These are phyloP conservation scores for Polia nebulosa DNA, from an alignment of 2,888 invertebrate species.

Conservation along the genomic window DNA sequence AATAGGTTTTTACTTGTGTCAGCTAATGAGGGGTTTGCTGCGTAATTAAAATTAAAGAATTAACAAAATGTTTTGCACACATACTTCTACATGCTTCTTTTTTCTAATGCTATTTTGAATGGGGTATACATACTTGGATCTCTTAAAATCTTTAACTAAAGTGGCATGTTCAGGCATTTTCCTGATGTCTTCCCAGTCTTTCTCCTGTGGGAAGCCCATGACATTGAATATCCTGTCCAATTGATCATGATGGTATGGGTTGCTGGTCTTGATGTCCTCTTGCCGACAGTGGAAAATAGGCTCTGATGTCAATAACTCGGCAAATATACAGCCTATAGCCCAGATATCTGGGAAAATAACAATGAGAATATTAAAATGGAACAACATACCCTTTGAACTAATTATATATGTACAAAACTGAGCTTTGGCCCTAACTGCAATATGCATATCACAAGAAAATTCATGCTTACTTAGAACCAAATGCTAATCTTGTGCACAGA, in stretches of 20 bases:
- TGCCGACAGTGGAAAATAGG: conserved; percentile 99
- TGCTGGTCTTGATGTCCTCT: conserved; percentile 99
- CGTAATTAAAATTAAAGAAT: no score
- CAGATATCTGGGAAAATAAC: conserved; percentile 95
- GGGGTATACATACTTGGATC: conserved; percentile 93
- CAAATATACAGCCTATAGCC: conserved; percentile 99
- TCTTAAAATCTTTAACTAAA: conserved; percentile 98
- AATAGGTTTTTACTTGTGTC: no score
- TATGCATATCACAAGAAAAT: no score
- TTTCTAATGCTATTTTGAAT: no score
- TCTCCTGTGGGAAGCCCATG: conserved; percentile 99
- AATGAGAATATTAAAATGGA: neutral
- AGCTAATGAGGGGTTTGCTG: no score
- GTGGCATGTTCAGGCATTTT: conserved; percentile 99
- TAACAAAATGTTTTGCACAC: no score
- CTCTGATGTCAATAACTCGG: conserved; percentile 99
- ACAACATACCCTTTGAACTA: no score
- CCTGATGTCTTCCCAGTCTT: conserved; percentile 99
- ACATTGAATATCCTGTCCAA: conserved; percentile 99
- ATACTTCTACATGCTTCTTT: no score
- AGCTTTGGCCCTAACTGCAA: no score
- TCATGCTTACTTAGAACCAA: no score
- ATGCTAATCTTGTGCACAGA: no score
- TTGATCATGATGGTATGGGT: conserved; percentile 99
- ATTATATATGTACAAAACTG: no score